These are phyloP conservation scores for Tarsius wallacei DNA, from an alignment of 2,797 vertebrate species.

Conservation along the genomic window DNA sequence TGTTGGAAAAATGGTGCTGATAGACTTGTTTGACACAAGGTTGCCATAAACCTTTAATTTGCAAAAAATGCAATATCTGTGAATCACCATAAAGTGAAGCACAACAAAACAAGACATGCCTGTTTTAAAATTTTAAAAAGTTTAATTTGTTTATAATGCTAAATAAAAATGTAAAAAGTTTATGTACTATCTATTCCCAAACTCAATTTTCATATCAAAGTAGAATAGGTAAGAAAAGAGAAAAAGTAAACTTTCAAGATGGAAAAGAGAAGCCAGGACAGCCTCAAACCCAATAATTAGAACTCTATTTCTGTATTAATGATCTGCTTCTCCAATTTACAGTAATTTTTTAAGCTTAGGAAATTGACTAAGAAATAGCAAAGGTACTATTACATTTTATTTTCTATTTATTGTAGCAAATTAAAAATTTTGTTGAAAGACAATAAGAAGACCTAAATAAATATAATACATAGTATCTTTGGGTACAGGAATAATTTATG, in stretches of 20 bases:
- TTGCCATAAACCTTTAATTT: background rate
- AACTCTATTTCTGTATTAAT: background rate
- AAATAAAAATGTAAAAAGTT: background rate
- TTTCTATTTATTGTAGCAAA: background rate
- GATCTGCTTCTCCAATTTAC: background rate
- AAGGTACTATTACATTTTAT: background rate
- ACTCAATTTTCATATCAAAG: background rate
- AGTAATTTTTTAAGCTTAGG: background rate
- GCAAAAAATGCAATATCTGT: background rate
- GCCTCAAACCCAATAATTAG: background rate
- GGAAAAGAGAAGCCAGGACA: background rate
- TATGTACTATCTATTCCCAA: background rate
- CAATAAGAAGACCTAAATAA: background rate
- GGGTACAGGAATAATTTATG: background rate
- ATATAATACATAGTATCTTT: background rate
- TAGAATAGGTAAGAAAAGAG: background rate
- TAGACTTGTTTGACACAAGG: background rate
- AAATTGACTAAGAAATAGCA: background rate
- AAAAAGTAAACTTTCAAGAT: background rate
- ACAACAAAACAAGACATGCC: background rate
- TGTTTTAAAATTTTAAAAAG: background rate
- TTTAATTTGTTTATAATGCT: conserved; percentile 8
- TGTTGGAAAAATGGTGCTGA: background rate
- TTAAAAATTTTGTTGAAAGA: background rate
- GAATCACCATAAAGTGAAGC: background rate